These are phyloP conservation scores for Murina feae DNA, from an alignment of 2,113 vertebrate genomes.

Conservation along the genomic window DNA sequence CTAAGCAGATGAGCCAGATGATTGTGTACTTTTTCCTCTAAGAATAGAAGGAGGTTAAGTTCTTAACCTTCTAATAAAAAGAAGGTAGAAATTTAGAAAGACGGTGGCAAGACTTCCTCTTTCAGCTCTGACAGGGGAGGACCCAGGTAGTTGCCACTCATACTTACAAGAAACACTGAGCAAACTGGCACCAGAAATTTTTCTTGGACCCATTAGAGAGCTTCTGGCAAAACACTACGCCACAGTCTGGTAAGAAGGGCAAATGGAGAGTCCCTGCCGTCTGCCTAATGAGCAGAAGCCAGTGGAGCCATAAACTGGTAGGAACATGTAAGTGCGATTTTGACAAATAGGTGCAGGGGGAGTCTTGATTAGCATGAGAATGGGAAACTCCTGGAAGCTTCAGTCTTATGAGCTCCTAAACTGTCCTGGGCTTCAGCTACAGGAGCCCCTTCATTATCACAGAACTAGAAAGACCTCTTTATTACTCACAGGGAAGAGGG, in stretches of 20 bases:
- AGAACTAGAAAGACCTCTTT: background rate
- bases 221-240: rapidly evolving
- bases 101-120: background rate
- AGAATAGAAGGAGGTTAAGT: background rate
- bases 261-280: background rate
- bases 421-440: background rate
- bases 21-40: background rate
- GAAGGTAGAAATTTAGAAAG: background rate
- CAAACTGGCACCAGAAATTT: background rate
- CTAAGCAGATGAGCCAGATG: background rate
- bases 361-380: background rate
- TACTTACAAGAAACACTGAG: background rate
- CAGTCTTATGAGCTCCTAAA: background rate
- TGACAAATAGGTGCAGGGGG: background rate
- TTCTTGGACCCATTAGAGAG: background rate
- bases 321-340: background rate
- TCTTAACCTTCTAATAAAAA: background rate
- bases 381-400: background rate
- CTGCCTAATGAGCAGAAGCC: background rate
- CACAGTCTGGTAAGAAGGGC: background rate
- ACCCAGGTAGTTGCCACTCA: background rate
- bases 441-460: no score
- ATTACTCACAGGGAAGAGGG: background rate
- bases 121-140: background rate
- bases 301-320: background rate